phyloP scores from a whole-genome alignment of 2,113 vertebrate species.

The Tringa solitaria region DNA sequence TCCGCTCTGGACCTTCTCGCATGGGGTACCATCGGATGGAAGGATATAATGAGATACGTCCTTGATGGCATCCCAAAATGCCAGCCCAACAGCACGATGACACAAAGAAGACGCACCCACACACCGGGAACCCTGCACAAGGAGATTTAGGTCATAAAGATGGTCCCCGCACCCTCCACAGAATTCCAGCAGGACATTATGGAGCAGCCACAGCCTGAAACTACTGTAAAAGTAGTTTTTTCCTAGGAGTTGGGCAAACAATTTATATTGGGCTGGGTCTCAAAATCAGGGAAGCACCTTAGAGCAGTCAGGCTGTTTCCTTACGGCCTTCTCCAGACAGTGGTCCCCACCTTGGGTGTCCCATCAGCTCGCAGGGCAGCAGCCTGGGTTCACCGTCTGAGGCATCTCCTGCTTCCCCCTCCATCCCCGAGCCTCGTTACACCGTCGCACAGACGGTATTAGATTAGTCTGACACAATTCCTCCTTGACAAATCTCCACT shows the following conservation, averaged over 20 bases:
- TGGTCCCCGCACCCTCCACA: too few species aligned
- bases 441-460: rapidly evolving
- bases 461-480: background rate
- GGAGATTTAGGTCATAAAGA: background rate
- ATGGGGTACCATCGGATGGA: rapidly evolving
- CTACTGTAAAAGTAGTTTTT: background rate
- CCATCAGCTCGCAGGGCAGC: background rate
- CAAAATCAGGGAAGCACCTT: background rate
- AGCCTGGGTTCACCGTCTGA: background rate
- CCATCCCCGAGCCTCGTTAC: background rate
- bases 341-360: background rate
- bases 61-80: background rate
- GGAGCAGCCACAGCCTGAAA: background rate
- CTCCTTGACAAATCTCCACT: background rate
- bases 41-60: rapidly evolving
- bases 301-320: background rate
- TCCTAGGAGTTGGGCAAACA: background rate
- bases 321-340: rapidly evolving
- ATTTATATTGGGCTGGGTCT: background rate
- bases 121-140: background rate
- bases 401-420: background rate
- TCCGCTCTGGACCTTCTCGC: background rate
- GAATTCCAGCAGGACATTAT: rapidly evolving
- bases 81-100: background rate
- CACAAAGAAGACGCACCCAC: background rate